These are phyloP conservation scores for Oxyura jamaicensis DNA, from an alignment of 2,113 vertebrate genomes.

Conservation along the genomic window DNA sequence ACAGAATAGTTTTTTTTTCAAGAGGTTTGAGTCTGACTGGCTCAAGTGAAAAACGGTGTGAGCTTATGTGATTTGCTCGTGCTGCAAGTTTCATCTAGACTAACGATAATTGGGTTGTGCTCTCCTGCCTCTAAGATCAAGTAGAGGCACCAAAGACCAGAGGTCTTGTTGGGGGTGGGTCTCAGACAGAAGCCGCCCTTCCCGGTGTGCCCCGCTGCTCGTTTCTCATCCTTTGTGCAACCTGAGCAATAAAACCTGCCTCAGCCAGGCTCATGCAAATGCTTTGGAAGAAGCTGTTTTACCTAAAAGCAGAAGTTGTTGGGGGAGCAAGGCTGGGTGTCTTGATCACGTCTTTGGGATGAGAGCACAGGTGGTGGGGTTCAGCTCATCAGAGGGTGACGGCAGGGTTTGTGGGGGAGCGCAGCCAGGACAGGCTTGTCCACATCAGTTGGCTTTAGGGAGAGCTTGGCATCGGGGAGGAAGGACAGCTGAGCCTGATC, in stretches of 20 bases:
- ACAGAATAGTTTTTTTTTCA: not conserved
- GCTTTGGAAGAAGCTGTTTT: not conserved
- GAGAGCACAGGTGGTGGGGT: not conserved
- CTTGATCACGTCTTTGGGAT: not conserved
- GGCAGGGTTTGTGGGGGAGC: not conserved
- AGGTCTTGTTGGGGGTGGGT: not conserved
- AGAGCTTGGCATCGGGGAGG: not conserved
- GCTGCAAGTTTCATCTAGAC: not conserved
- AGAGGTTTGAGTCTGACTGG: not conserved
- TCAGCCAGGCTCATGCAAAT: not conserved
- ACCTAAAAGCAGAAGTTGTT: not conserved
- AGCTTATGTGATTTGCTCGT: not conserved
- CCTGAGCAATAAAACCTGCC: not conserved
- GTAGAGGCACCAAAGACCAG: not conserved
- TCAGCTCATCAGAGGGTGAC: not conserved
- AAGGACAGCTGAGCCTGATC: not conserved
- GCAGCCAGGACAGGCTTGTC: not conserved
- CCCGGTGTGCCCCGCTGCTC: not conserved
- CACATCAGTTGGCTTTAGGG: not conserved
- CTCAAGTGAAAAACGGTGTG: not conserved
- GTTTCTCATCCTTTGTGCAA: not conserved
- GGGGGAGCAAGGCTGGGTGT: not conserved
- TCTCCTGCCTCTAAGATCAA: not conserved
- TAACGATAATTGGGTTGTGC: not conserved
- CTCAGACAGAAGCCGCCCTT: not conserved